Percentiles rank a stretch among this genome's conserved stretches.
phyloP scores from a whole-genome alignment of 2,113 vertebrate genomes.

The Pelobates fuscus region DNA sequence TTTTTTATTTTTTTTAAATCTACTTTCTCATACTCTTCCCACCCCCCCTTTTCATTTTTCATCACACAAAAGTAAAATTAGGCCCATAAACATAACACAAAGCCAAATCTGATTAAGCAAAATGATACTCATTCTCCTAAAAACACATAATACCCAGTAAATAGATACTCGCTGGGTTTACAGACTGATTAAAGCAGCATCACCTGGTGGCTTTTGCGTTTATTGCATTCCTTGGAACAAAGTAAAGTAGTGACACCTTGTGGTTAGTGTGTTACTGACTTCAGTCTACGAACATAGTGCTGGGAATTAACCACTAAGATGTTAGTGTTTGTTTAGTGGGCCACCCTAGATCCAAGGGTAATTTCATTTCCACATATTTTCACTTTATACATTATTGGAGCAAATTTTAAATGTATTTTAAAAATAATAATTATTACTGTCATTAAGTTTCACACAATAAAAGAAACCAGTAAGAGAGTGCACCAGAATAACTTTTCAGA shows the following conservation, averaged over 20 bases:
- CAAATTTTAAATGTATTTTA: neutral
- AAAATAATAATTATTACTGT: slow-evolving; percentile 8
- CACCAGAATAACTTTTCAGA: neutral
- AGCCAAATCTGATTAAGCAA: too few species aligned
- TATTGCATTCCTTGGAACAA: neutral
- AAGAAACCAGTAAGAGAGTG: slow-evolving; percentile 18
- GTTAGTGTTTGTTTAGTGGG: too few species aligned
- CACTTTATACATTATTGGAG: neutral
- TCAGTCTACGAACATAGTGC: too few species aligned
- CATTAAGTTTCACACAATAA: slow-evolving; percentile 13
- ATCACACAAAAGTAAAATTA: too few species aligned
- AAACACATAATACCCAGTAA: neutral
- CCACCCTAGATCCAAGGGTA: too few species aligned
- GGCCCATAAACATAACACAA: too few species aligned
- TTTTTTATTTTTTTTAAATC: too few species aligned
- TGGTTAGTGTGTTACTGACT: neutral
- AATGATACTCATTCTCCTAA: neutral
- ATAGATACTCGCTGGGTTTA: too few species aligned
- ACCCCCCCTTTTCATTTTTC: too few species aligned
- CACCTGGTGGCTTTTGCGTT: neutral
- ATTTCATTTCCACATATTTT: neutral
- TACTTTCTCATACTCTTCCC: too few species aligned
- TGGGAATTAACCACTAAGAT: too few species aligned
- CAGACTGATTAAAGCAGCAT: neutral
- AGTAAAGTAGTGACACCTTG: neutral